A percentile compares a stretch with the other conserved stretches of the same genome.
phyloP scores from a whole-genome alignment of 2,113 vertebrate genomes.

The Tricholaema leucomelas region DNA sequence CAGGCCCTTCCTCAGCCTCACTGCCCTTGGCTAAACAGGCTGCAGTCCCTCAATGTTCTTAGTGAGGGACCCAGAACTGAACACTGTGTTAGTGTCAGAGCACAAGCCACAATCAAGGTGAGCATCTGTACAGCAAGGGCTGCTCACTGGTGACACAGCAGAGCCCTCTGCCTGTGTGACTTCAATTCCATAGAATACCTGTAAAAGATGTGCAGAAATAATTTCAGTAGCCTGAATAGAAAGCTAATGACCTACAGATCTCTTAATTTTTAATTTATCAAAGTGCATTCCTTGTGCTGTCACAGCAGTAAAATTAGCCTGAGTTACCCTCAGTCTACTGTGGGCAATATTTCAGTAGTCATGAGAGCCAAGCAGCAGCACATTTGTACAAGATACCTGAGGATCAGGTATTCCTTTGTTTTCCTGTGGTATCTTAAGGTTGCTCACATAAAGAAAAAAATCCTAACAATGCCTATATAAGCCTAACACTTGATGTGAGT shows the following conservation, averaged over 20 bases:
- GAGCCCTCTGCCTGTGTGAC: not conserved
- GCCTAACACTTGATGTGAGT: not conserved
- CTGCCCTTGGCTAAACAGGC: too few relatives aligned
- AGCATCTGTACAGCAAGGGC: not conserved
- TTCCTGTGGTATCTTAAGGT: not conserved
- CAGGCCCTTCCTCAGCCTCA: too few relatives aligned
- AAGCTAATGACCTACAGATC: not conserved
- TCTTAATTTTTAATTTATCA: not conserved
- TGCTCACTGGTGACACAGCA: rapidly evolving
- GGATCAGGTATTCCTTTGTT: not conserved
- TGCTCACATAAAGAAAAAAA: not conserved
- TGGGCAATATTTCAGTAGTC: not conserved
- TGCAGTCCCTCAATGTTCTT: too few relatives aligned
- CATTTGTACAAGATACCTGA: not conserved
- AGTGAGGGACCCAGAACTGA: too few relatives aligned
- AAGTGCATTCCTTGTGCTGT: not conserved
- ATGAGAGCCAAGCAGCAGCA: not conserved
- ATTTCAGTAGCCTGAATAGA: not conserved
- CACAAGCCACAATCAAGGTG: not conserved
- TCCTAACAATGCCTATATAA: not conserved
- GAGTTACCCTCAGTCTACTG: not conserved
- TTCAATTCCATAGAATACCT: not conserved
- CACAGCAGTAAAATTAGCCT: not conserved
- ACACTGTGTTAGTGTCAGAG: too few relatives aligned
- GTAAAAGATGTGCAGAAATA: not conserved